A percentile compares a stretch with the other conserved stretches of the same genome.
These are phyloP conservation scores for Syrrhaptes paradoxus DNA, from an alignment of 2,113 vertebrate genomes.

Conservation along the genomic window DNA sequence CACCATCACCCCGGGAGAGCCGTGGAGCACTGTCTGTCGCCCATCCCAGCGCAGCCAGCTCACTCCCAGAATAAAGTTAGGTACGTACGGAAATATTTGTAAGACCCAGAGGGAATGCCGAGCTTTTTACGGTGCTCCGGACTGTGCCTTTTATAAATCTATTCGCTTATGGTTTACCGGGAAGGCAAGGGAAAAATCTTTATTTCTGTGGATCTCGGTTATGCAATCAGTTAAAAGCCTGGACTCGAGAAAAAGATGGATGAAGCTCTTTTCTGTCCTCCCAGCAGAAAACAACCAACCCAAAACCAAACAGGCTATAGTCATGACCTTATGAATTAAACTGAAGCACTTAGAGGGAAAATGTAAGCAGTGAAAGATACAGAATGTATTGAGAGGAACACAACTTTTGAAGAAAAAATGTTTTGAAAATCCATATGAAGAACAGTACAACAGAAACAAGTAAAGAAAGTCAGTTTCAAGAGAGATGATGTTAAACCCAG, in stretches of 20 bases:
- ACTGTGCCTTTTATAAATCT: background rate
- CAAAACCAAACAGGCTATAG: background rate
- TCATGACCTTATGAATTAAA: background rate
- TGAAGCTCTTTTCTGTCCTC: background rate
- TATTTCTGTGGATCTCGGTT: background rate
- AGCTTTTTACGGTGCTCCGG: background rate
- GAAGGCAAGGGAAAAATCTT: background rate
- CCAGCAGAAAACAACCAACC: background rate
- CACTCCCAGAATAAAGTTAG: background rate
- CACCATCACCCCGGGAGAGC: accelerated
- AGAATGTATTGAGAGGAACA: background rate
- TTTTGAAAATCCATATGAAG: background rate
- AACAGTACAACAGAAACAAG: background rate
- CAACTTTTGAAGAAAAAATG: background rate
- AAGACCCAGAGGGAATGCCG: background rate
- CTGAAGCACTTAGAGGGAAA: background rate
- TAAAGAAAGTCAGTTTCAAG: background rate
- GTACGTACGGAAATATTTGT: background rate
- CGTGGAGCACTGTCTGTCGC: accelerated
- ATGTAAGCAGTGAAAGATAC: background rate
- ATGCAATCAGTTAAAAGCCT: background rate
- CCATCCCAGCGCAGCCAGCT: background rate
- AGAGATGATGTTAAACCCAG: background rate
- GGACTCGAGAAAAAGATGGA: background rate
- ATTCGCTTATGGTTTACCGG: background rate